These are phyloP conservation scores for Limanda limanda DNA, from an alignment of 2,113 vertebrate genomes.

Conservation along the genomic window DNA sequence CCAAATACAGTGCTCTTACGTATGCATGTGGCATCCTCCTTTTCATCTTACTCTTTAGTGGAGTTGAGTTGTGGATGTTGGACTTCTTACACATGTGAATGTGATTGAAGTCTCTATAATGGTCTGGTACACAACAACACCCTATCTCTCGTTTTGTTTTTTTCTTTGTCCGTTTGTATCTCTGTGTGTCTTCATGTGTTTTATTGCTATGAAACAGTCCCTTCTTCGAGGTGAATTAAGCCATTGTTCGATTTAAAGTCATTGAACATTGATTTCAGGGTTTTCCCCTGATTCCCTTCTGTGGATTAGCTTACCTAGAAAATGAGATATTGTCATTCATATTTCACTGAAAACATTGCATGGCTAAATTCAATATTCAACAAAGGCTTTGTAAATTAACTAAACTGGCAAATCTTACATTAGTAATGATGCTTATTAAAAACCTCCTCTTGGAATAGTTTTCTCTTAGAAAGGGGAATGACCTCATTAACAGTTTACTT, in stretches of 20 bases:
- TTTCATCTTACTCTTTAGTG: not conserved
- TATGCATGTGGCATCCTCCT: not conserved
- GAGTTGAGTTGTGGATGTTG: not conserved
- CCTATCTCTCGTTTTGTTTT: constrained; percentile 11
- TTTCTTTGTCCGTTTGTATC: constrained; percentile 10
- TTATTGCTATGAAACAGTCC: constrained; percentile 54
- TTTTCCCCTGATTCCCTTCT: constrained; percentile 40
- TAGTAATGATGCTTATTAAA: not conserved
- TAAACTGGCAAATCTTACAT: not conserved
- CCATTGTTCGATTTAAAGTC: constrained; percentile 47
- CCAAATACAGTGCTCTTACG: not conserved
- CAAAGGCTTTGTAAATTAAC: not conserved
- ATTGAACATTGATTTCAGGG: constrained; percentile 31
- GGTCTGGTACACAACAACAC: not conserved
- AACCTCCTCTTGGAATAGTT: not conserved
- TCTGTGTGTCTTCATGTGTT: constrained; percentile 34
- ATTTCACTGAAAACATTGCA: not conserved
- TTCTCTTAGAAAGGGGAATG: not conserved
- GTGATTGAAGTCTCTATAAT: constrained; percentile 13
- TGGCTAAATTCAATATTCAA: not conserved
- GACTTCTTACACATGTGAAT: constrained; percentile 15
- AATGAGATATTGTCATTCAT: constrained; percentile 2
- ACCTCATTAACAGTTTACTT: not conserved
- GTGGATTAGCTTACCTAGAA: constrained; percentile 11
- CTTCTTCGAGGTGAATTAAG: constrained; percentile 59